Percentiles rank a stretch among this genome's conserved stretches.
Evolutionary conservation across 2,888 invertebrate species (phyloP).

Genomic region (Sphaeridia pumilis): DNA sequence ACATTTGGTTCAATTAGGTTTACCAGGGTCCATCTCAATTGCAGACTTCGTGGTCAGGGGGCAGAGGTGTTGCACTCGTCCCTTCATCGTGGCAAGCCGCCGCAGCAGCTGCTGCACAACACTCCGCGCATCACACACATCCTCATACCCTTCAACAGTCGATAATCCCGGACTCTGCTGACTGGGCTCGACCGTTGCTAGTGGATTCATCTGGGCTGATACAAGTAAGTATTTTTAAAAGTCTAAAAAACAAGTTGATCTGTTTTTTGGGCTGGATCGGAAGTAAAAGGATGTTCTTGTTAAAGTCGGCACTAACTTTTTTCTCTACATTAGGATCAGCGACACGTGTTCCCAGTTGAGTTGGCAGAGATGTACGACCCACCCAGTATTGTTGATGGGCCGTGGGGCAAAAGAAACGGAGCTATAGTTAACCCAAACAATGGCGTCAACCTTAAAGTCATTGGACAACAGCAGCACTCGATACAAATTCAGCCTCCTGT

Average conservation of each 20-base stretch:
- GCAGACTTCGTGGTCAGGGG: conserved; percentile 57
- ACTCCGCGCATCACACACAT: conserved; percentile 35
- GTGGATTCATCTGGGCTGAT: conserved; percentile 63
- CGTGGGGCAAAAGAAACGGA: conserved; percentile 39
- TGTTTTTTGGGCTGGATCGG: too few species aligned
- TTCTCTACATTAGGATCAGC: conserved; percentile 50
- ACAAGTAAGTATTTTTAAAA: too few species aligned
- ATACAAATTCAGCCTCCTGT: conserved; percentile 31
- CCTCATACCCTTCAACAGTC: conserved; percentile 48
- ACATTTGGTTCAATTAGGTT: too few species aligned
- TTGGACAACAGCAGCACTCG: conserved; percentile 28
- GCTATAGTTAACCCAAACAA: conserved; percentile 40
- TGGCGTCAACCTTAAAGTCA: conserved; percentile 27
- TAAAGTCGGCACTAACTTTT: too few species aligned
- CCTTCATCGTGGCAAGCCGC: conserved; percentile 65
- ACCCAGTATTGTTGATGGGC: conserved; percentile 32
- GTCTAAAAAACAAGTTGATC: too few species aligned
- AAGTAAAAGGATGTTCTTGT: too few species aligned
- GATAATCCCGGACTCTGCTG: conserved; percentile 48
- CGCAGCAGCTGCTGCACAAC: conserved; percentile 46
- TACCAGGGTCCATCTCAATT: too few species aligned
- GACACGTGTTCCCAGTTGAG: conserved; percentile 51
- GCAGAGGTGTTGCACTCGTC: conserved; percentile 67
- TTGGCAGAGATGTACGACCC: conserved; percentile 48
- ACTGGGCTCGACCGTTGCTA: conserved; percentile 62